Base-by-base conservation (phyloP, 2,888 invertebrate genomes). In the Tachystola acroxantha region DNA sequence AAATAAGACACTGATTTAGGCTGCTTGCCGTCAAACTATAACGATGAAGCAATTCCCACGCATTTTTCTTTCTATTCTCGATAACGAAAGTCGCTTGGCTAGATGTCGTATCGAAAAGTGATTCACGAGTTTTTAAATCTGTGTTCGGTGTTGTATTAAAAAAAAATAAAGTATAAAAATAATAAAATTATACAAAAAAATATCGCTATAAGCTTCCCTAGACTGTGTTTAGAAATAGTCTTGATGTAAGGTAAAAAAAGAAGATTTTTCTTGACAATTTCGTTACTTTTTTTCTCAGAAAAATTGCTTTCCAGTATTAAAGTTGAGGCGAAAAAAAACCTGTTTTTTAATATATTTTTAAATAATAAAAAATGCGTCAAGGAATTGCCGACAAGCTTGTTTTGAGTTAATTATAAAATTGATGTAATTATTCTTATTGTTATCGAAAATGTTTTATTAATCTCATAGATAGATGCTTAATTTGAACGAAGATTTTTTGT, bases 221-320 rank as follows among this genome's bases (percentile, higher is more conserved):
- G 75, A 75, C 69, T 70, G 72, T 68, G 58, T 55, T 51, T 67
- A 68, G 64, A 40, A 61, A 64, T 66, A 70, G 56, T 54, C 30
- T 42, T 37, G 37, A 6, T 24, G 32, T 37, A 41, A 46, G 39
- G 40, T 39, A 36, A 35, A 43, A 39, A 36, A 45, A 28, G 19
- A 37, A 46, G 30, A 4, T 20, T 36, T 22, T 36, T 36, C 22
- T 25, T 36, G 13, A 27, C 16, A 13, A 7, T 9, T n/a, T n/a
- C n/a, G n/a, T n/a, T n/a, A n/a, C n/a, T n/a, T 20, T 29, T 20
- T 24, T 22, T 33, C 12, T n/a, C 7, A 7, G 26, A 36, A 16
- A 19, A 34, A 7, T 11, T 36, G 19, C 29, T 54, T 60, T 63
- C 55, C 77, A 79, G 79, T 80, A 79, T 80, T 80, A 78, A 57